phyloP scores from a whole-genome alignment of 1,140 invertebrate genomes.

The Trichomalopsis sarcophagae region DNA sequence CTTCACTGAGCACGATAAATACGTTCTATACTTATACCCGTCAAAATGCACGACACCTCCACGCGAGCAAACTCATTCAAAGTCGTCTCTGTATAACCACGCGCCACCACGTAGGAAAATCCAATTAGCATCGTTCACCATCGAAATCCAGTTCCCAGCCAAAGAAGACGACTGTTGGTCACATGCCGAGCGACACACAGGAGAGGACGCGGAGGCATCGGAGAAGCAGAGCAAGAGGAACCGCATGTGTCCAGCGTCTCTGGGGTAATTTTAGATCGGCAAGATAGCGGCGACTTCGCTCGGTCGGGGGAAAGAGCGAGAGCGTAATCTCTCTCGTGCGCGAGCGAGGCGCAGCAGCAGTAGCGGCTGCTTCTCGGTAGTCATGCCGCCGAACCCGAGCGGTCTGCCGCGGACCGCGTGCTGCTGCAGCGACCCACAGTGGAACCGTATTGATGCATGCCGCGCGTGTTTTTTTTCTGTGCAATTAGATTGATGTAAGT shows the following conservation, averaged over 20 bases:
- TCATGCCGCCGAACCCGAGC: constrained; percentile 1
- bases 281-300: constrained; percentile 64
- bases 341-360: neutral
- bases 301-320: constrained; percentile 41
- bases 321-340: constrained; percentile 8
- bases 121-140: neutral
- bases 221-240: neutral
- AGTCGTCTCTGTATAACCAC: too few species aligned
- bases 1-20: too few species aligned
- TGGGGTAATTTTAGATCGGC: constrained; percentile 67
- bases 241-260: constrained; percentile 52
- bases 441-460: neutral
- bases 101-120: neutral
- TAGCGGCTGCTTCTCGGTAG: neutral
- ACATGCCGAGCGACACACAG: neutral
- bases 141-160: neutral
- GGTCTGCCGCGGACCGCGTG: neutral
- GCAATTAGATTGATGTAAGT: neutral
- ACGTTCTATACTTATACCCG: too few species aligned
- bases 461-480: neutral
- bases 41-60: too few species aligned
- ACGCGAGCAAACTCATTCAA: too few species aligned
- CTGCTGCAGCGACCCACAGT: neutral
- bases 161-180: neutral
- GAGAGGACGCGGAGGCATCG: constrained; percentile 19